A percentile compares a stretch with the other conserved stretches of the same genome.
Conservation (phyloP, 2,888 invertebrate species). For the Nomada ruficornis region DNA sequence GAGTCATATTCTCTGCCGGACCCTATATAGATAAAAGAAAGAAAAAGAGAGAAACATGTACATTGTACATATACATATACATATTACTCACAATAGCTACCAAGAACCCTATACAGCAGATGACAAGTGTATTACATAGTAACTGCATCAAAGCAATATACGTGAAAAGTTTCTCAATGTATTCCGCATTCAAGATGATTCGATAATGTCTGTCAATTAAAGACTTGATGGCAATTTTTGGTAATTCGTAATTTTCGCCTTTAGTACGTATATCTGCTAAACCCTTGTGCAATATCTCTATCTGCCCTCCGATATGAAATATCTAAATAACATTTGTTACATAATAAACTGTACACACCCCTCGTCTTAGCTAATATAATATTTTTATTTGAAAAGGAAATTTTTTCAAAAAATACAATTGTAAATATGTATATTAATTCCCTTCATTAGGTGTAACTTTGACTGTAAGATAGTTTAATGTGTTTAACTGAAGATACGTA, state of each 20-base stretch:
- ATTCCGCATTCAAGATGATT: conserved; percentile 57
- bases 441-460: no score
- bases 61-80: neutral
- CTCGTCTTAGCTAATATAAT: no score
- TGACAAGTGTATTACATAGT: conserved; percentile 62
- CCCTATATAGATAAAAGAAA: no score
- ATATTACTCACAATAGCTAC: conserved; percentile 65
- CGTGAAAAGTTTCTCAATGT: conserved; percentile 65
- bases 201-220: conserved; percentile 56
- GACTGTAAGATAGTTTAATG: no score
- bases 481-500: no score
- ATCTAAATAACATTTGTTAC: conserved; percentile 42
- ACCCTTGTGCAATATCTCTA: conserved; percentile 56
- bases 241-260: neutral
- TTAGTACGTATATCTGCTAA: conserved; percentile 30
- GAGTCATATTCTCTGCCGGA: no score
- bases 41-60: no score
- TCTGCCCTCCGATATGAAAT: conserved; percentile 61
- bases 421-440: no score
- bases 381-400: no score
- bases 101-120: conserved; percentile 66
- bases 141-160: conserved; percentile 66
- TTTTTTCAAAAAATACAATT: no score
- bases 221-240: neutral
- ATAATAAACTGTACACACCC: no score